Evolutionary conservation across 2,888 invertebrate genomes (phyloP).

Genomic region (Sphinx pinastri): DNA sequence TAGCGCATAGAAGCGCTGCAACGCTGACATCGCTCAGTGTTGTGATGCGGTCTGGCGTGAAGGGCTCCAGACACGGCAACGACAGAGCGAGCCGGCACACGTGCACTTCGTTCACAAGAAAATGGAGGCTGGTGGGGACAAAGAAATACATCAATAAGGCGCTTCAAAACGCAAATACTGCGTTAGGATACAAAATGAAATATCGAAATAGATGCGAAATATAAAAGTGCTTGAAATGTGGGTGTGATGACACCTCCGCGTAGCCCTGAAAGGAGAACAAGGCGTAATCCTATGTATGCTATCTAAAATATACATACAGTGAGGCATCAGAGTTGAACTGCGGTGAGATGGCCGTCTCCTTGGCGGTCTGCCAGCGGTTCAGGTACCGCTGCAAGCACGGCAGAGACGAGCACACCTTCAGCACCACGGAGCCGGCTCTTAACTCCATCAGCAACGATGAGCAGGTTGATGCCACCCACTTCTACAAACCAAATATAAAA

Average conservation of each 20-base stretch:
- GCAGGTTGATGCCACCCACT: conserved; percentile 91
- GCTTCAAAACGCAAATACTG: too few relatives aligned
- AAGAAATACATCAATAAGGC: not conserved
- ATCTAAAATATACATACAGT: conserved; percentile 59
- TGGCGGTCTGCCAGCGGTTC: conserved; percentile 82
- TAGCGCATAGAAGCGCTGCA: conserved; percentile 92
- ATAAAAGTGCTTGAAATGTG: too few relatives aligned
- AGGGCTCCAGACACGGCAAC: conserved; percentile 93
- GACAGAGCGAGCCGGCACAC: conserved; percentile 93
- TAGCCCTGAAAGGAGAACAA: too few relatives aligned
- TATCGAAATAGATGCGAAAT: too few relatives aligned
- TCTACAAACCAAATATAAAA: conserved; percentile 72
- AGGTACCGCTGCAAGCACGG: conserved; percentile 85
- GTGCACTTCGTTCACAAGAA: conserved; percentile 92
- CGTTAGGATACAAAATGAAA: too few relatives aligned
- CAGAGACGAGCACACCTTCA: conserved; percentile 92
- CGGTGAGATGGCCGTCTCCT: conserved; percentile 87
- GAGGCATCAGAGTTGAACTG: conserved; percentile 89
- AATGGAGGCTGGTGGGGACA: conserved; percentile 86
- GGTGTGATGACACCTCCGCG: too few relatives aligned
- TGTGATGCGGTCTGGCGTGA: conserved; percentile 92
- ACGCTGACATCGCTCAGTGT: conserved; percentile 92
- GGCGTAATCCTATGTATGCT: too few relatives aligned
- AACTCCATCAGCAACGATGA: conserved; percentile 90
- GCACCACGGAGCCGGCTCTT: conserved; percentile 91